Conservation (phyloP, 2,888 invertebrate genomes). For the Lasioglossum vierecki region DNA sequence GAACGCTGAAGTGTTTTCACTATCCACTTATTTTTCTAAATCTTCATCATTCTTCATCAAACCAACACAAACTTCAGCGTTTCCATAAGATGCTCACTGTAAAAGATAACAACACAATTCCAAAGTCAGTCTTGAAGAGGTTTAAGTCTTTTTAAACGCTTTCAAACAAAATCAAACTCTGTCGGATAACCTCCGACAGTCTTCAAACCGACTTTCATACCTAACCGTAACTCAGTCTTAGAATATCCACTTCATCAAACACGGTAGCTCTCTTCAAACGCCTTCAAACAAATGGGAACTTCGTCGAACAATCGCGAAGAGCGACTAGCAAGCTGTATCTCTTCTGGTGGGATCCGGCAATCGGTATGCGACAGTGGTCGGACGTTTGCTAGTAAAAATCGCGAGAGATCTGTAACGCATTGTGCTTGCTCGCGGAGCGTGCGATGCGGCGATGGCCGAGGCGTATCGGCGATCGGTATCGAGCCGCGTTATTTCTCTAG, state of each 20-base stretch:
- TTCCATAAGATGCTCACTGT: not conserved
- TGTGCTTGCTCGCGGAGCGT: slow-evolving; percentile 6
- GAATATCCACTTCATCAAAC: not conserved
- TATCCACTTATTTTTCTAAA: not conserved
- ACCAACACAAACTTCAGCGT: not conserved
- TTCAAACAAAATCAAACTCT: not conserved
- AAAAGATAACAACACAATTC: not conserved
- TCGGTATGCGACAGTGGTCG: not conserved
- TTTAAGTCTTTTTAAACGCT: not conserved
- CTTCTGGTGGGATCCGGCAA: not conserved
- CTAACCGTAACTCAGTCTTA: not conserved
- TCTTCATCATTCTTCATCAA: not conserved
- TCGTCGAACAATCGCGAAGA: not conserved
- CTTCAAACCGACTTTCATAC: not conserved
- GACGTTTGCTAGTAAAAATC: not conserved
- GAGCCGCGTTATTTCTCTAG: slow-evolving; percentile 60
- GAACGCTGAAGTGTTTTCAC: too few relatives aligned
- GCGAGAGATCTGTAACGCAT: slow-evolving; percentile 1
- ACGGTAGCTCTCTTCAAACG: not conserved
- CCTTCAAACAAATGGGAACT: not conserved
- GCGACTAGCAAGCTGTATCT: not conserved
- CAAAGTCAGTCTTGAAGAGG: not conserved
- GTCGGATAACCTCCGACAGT: not conserved
- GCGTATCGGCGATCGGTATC: slow-evolving; percentile 65
- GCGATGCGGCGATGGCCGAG: slow-evolving; percentile 13